Base-by-base conservation (phyloP, 2,888 invertebrate genomes). In the Strigamia crassipes region DNA sequence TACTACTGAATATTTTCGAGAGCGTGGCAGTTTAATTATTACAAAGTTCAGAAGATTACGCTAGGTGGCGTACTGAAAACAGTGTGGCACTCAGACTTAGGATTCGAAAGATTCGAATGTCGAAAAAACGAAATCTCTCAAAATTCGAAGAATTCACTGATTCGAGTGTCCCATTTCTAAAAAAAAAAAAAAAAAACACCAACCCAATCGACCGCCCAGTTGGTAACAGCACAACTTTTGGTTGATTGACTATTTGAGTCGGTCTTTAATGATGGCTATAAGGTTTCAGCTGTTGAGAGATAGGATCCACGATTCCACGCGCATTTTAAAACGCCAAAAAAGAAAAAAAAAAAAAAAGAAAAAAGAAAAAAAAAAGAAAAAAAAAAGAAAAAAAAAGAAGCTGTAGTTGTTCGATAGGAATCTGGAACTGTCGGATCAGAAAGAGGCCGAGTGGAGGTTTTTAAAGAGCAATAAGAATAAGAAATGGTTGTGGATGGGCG, bases 191-290 rank as follows among this genome's bases (percentile, higher is more conserved):
- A 46, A 46, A 46, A 6, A 46, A 5, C 34, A 34, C 3, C 34
- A 34, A 34, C 34, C n/a, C n/a, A n/a, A n/a, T n/a, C n/a, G 34
- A 34, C 34, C 34, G 34, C 34, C 34, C 34, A 34, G 34, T 34
- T 34, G 6, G 3, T 34, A 21, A 10, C 10, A 61, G 18, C 18
- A 18, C 23, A 21, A 4, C 18, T 18, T 61, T 18, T 18, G 2
- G 61, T 61, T 61, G 61, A 61, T 61, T 61, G 61, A 61, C n/a
- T n/a, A n/a, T n/a, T n/a, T n/a, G n/a, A n/a, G 61, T 61, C 61
- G 21, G 61, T 61, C 4, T 23, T 51, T 61, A 61, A 61, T 61
- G 61, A 61, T 21, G 23, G 61, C 61, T 61, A 61, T 61, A 10
- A 5, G 61, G 61, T 61, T 61, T 61, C 61, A 61, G n/a, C 61